Evolutionary conservation across 2,113 vertebrate genomes (phyloP), one percentile per base, ranked within the genome.

Genomic region (Pangasianodon gigas): DNA sequence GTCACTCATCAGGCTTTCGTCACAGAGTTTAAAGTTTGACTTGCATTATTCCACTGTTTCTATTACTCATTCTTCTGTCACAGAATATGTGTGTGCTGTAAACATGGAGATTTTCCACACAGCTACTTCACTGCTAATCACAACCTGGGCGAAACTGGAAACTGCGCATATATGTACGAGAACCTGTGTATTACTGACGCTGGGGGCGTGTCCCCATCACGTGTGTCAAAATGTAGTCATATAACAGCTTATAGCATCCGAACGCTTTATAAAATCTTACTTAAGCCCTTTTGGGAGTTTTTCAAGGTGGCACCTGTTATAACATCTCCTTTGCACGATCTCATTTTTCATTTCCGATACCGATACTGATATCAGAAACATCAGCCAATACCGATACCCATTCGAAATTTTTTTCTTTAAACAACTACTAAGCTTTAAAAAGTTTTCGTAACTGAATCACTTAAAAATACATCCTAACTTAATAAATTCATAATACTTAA

Each of bases 1-100:
- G 44, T 62, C 82, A 29, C 18, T 58, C 52, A 84, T 92, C 84
- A 84, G 82, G 24, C 14, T 90, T 88, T 86, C 54, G 32, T 89
- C 32, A 91, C 88, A 74, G 62, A 67, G 51, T n/a, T 21, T 56
- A 56, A 56, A 82, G 16, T 21, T 37, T 82, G 52, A 82, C 56
- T 69, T 4, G 41, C 32, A 1, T 37, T 54, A 24, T 29, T 26
- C 6, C 29, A 9, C 62, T 26, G 11, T 62, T 48, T 90, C 85
- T 88, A 65, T 60, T 46, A 29, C 16, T 48, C 6, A 44, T 54
- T 51, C 87, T 21, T 58, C 41, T 52, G 86, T 89, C 86, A 74
- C 19, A 37, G 46, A 65, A 71, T 19, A 48, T 29, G 71, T 58
- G 14, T 85, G 29, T 46, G 75, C 9, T 81, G 44, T 44, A 80